These are phyloP conservation scores for Petrocephalus sullivani DNA, from an alignment of 2,797 vertebrate species.

Conservation along the genomic window DNA sequence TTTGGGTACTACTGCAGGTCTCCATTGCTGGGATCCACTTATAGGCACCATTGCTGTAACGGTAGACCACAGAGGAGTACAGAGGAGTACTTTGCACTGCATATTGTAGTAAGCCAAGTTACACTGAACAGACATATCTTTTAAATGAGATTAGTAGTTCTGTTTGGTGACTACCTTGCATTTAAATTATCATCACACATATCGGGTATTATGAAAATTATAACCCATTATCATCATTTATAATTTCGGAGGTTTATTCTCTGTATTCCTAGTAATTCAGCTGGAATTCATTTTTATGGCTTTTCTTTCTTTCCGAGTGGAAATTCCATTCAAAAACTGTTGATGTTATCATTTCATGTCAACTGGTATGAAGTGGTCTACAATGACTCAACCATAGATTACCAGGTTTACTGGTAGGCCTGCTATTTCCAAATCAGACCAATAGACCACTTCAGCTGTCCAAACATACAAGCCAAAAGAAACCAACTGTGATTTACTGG, in stretches of 20 bases:
- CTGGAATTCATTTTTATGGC: background rate
- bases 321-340: background rate
- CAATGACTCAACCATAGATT: background rate
- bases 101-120: background rate
- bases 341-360: background rate
- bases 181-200: background rate
- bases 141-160: background rate
- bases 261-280: background rate
- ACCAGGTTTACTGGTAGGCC: background rate
- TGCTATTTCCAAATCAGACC: background rate
- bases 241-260: background rate
- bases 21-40: background rate
- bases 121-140: background rate
- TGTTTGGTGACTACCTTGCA: background rate
- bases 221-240: constrained; percentile 2
- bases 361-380: constrained; percentile 8
- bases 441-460: background rate
- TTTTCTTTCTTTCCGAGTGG: background rate
- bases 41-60: background rate
- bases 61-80: background rate
- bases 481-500: constrained; percentile 1
- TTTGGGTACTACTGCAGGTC: background rate
- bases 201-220: background rate
- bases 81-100: background rate
- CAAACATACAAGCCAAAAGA: background rate